Base-by-base conservation (phyloP, 2,113 vertebrate genomes). In the Panthera leo region DNA sequence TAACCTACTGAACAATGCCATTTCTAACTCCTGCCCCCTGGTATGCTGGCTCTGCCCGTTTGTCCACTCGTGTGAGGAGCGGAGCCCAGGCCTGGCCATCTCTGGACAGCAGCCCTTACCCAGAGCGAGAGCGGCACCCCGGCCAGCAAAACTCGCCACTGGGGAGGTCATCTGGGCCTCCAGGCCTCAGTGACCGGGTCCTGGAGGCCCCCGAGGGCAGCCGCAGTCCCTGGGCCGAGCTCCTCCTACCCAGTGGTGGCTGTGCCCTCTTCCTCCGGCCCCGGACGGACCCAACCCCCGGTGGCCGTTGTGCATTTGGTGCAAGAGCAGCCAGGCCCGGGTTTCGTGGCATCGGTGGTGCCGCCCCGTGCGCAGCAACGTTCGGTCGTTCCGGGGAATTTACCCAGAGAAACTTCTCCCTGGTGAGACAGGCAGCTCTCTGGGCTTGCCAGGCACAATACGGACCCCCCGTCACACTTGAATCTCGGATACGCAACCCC, bases 361-460 rank as follows among this genome's bases (percentile, higher is more conserved):
- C 68, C 10, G 12, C 51, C 68, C 51, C 10, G 15, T 0, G 16
- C 19, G 34, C 39, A 4, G 70, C 0, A 18, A 31, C 3, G 1
- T 21, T 1, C 15, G 0, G 42, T 36, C 3, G 6, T 12, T 29
- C 23, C 2, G 1, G 4, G 25, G 45, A n/a, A 23, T 31, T 31
- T 23, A 2, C 27, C 0, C 1, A 45, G 23, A 36, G 75, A 16
- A 90, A 29, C n/a, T 15, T 16, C 58, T 3, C 8, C 36, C 75
- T 3, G 42, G 29, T 2, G 70, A 61, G 16, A 7, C 36, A 68
- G 83, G 39, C 39, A 4, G 42, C 39, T 34, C 42, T 13, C 82
- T 13, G 36, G 27, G 58, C 61, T 48, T 34, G 10, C 42, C 42
- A 1, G 63, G 63, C 42, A 5, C 42, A 1, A 12, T 1, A 1